Percentiles rank a stretch among this genome's conserved stretches.
Evolutionary conservation across 2,888 invertebrate species (phyloP).

Genomic region (Mythimna lalbum): DNA sequence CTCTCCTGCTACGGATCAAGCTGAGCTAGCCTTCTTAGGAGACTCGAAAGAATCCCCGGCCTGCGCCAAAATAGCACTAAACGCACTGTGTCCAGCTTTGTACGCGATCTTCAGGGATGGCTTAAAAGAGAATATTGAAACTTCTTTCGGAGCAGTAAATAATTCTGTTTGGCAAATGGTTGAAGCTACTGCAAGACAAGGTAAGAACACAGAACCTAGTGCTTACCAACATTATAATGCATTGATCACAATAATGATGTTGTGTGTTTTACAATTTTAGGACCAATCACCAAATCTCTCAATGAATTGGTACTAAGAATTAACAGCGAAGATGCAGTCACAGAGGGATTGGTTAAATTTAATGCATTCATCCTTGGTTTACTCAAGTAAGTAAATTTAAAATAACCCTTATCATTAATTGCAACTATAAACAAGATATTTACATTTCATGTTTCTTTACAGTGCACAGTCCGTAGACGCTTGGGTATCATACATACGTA

Average conservation of each 20-base stretch:
- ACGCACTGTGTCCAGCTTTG: conserved; percentile 95
- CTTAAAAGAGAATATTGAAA: conserved; percentile 94
- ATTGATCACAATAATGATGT: not conserved
- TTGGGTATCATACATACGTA: conserved; percentile 96
- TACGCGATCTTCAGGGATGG: conserved; percentile 96
- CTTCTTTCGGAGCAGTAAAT: conserved; percentile 96
- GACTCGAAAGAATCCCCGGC: conserved; percentile 91
- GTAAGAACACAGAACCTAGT: conserved; percentile 71
- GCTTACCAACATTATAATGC: not conserved
- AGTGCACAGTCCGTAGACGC: conserved; percentile 97
- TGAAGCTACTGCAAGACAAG: conserved; percentile 96
- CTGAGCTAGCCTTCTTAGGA: conserved; percentile 90
- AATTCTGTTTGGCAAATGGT: conserved; percentile 98
- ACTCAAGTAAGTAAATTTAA: conserved; percentile 92
- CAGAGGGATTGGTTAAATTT: conserved; percentile 96
- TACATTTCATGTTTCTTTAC: conserved; percentile 49
- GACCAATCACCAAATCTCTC: conserved; percentile 95
- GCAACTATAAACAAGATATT: not conserved
- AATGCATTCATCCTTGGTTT: conserved; percentile 97
- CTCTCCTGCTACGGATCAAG: conserved; percentile 92
- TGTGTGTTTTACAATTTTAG: conserved; percentile 76
- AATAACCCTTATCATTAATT: too few species aligned
- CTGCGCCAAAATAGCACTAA: conserved; percentile 94
- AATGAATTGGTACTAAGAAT: conserved; percentile 96
- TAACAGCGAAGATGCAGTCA: conserved; percentile 95